These are phyloP conservation scores for Pedicia rivosa DNA, from an alignment of 2,888 invertebrate genomes.

Conservation along the genomic window DNA sequence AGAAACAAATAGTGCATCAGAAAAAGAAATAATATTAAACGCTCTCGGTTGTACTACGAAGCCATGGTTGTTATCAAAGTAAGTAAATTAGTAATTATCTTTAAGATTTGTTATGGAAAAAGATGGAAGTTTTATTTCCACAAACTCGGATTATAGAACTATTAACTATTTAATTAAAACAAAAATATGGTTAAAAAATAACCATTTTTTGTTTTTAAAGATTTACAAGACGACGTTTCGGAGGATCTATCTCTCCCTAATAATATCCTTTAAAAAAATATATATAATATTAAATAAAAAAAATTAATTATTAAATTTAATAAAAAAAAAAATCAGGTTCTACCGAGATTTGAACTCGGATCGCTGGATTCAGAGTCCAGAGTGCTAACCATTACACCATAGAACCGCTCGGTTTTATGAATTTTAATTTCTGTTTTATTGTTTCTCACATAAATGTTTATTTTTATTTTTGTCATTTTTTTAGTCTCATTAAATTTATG, in stretches of 20 bases:
- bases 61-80: constrained; percentile 40
- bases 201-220: background rate
- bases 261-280: too few species aligned
- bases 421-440: background rate
- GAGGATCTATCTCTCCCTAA: too few species aligned
- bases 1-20: constrained; percentile 35
- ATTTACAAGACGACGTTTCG: too few species aligned
- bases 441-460: background rate
- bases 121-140: background rate
- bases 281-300: background rate
- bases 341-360: constrained; percentile 2
- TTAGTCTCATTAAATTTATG: too few species aligned
- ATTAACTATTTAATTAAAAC: background rate
- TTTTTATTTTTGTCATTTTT: background rate
- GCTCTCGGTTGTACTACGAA: constrained; percentile 38
- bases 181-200: too few species aligned
- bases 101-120: background rate
- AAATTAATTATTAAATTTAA: background rate
- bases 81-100: constrained; percentile 16
- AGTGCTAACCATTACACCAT: constrained; percentile 29
- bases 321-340: constrained; percentile 9
- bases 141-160: background rate
- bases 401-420: constrained; percentile 17
- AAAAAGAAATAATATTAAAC: constrained; percentile 40
- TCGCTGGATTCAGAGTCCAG: constrained; percentile 1